These are phyloP conservation scores for Synanceia verrucosa DNA, from an alignment of 2,797 vertebrate species.

Conservation along the genomic window DNA sequence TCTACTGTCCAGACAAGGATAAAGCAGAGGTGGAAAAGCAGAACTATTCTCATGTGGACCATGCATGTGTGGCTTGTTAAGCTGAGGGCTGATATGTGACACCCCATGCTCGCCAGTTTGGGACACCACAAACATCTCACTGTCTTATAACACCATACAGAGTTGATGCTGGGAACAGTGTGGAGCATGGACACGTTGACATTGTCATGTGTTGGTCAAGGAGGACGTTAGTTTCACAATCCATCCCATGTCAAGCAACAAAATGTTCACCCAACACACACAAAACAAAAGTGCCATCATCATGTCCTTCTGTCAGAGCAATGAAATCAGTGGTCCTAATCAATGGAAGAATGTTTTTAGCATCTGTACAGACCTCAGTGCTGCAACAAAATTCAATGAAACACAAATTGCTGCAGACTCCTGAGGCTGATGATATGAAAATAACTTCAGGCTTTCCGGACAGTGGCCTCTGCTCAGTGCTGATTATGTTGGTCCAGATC, in stretches of 20 bases:
- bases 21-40: conserved; percentile 23
- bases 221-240: neutral
- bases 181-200: neutral
- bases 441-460: conserved; percentile 22
- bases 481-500: conserved; percentile 41
- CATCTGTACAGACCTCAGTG: neutral
- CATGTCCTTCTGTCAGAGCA: neutral
- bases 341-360: neutral
- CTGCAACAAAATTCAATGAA: conserved; percentile 42
- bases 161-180: neutral
- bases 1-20: conserved; percentile 5
- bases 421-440: conserved; percentile 2
- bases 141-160: neutral
- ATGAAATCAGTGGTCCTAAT: neutral
- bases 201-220: neutral
- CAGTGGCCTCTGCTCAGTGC: conserved; percentile 2
- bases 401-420: conserved; percentile 28
- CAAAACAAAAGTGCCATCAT: neutral
- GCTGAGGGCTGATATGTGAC: conserved; percentile 17
- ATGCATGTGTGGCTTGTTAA: conserved; percentile 27
- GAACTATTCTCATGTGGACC: conserved; percentile 28
- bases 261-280: neutral
- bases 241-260: neutral
- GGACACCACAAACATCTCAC: conserved; percentile 1
- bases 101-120: conserved; percentile 4